Evolutionary conservation across 2,797 vertebrate genomes (phyloP).

Genomic region (Myotis vivesi): DNA sequence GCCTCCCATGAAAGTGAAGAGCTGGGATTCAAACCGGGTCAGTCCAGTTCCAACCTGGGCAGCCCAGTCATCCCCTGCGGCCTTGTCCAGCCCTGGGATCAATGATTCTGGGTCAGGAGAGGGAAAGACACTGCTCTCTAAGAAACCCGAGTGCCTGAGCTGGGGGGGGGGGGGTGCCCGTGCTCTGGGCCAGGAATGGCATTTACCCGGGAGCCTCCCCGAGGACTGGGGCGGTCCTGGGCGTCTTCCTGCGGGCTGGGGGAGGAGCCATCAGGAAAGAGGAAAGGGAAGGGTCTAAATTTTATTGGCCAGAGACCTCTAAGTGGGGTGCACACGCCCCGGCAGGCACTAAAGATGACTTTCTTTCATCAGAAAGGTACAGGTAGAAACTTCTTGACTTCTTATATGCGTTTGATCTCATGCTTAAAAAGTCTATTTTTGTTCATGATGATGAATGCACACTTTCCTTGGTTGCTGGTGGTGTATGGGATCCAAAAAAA

Average conservation of each 20-base stretch:
- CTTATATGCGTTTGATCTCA: not conserved
- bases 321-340: not conserved
- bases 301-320: not conserved
- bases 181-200: not conserved
- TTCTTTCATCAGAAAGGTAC: not conserved
- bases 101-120: slow-evolving; percentile 7
- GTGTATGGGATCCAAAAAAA: not conserved
- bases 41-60: not conserved
- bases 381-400: not conserved
- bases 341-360: not conserved
- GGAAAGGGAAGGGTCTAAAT: not conserved
- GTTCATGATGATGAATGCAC: not conserved
- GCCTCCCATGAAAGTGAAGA: not conserved
- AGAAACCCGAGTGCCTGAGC: slow-evolving; percentile 54
- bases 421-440: not conserved
- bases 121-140: slow-evolving; percentile 52
- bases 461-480: not conserved
- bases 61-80: not conserved
- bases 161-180: not conserved
- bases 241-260: not conserved
- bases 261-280: not conserved
- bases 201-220: not conserved
- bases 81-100: not conserved
- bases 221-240: not conserved
- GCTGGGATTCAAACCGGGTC: not conserved